Evolutionary conservation across 1,140 invertebrate genomes (phyloP), one percentile per base, ranked within the genome.

Genomic region (Magallana ariakensis): DNA sequence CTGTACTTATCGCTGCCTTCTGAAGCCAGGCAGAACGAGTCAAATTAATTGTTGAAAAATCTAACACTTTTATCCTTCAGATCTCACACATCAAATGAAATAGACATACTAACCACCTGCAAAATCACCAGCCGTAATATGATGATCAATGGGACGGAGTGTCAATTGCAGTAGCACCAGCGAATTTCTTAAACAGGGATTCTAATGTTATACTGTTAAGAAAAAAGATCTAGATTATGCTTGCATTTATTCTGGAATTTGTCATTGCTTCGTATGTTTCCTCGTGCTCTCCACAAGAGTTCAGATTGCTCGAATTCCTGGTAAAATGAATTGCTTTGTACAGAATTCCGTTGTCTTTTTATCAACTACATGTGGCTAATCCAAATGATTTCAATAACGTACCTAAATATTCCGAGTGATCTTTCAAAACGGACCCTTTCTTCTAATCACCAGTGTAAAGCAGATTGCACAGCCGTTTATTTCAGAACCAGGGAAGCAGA

Each of bases 11-110:
- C 62, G 33, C 22, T 75, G 22, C 66, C 33, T 75, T 60, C 22
- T 13, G 66, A 75, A 33, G 22, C 22, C 66, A 75, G 22, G 22
- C 22, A 75, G 22, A 22, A 19, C 22, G 22, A 13, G 22, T 19
- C 66, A 75, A 75, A 75, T 60, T 60, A 60, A 60, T 33, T 75
- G 66, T 26, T 75, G 66, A 75, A 75, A 75, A 33, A 75, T 75
- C 22, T 26, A 75, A 33, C 66, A 26, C 66, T 19, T 75, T 75
- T 75, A 22, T 75, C 66, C 22, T 33, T 33, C 19, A 26, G 11
- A 75, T 26, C 22, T 75, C 6, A 26, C 66, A 33, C 66, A 75
- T 75, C 22, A 75, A 75, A 75, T 75, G 58, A 60, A 60, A 60
- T 13, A 6, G 15, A 60, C 58, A 60, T 60, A 60, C 58, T 75